Evolutionary conservation across 2,888 invertebrate genomes (phyloP).

Genomic region (Xanthia togata): DNA sequence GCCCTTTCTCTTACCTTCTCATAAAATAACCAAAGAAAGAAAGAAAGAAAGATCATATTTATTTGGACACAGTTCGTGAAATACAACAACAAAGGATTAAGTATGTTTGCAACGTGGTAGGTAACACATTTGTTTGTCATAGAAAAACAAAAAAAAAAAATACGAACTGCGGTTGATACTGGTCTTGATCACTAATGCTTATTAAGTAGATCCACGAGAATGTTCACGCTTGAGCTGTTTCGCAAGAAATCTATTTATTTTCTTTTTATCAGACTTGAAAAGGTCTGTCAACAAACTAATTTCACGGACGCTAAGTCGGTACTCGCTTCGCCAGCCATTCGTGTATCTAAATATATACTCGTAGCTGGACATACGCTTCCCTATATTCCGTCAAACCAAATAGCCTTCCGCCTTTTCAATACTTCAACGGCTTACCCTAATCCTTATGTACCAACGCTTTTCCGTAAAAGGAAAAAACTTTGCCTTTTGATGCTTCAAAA

Average conservation of each 20-base stretch:
- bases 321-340: not conserved
- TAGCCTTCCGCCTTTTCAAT: slow-evolving; percentile 38
- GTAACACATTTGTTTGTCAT: not conserved
- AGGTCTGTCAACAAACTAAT: slow-evolving; percentile 18
- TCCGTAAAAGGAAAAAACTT: slow-evolving; percentile 29
- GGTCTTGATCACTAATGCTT: not conserved
- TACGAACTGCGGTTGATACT: not conserved
- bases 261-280: slow-evolving; percentile 1
- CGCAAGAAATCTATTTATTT: not conserved
- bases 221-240: not conserved
- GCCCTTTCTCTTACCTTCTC: not conserved
- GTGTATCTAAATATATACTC: slow-evolving; percentile 17
- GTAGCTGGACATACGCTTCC: slow-evolving; percentile 9
- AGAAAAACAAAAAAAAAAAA: not conserved
- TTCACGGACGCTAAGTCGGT: slow-evolving; percentile 14
- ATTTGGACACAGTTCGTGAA: no score
- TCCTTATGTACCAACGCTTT: slow-evolving; percentile 41
- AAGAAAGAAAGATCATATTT: no score
- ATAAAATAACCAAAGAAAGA: no score
- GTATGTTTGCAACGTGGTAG: no score
- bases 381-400: slow-evolving; percentile 32
- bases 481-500: slow-evolving; percentile 50
- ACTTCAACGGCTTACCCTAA: slow-evolving; percentile 49
- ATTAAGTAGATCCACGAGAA: not conserved
- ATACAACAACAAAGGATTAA: no score